Evolutionary conservation across 2,888 invertebrate genomes (phyloP), one percentile per base, ranked within the genome.

Genomic region (Spisula solida): DNA sequence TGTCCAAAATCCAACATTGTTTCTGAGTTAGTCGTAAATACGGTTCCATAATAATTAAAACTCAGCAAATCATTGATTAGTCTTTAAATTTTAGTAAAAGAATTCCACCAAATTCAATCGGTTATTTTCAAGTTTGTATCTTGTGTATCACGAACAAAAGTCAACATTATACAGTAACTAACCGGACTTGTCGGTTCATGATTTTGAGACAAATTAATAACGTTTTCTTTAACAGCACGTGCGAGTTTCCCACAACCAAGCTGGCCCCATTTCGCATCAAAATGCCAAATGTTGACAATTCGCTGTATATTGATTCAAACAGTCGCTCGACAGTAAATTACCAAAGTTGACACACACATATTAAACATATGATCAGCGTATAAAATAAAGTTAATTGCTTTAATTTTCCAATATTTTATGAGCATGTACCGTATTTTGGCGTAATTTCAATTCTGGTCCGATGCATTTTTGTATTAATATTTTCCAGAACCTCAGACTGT

Each of bases 231-330:
- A 6, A 8, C 14, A 29, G 6, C 75, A 31, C 16, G 34, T 31
- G 31, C 16, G 5, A 14, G 31, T 31, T 75, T 75, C 75, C 34
- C 31, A 75, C 16, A 34, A 31, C 75, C 31, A 31, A 34, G 4
- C 31, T 75, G 14, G 18, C 18, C 29, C 31, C 34, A 66, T 66
- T 12, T 20, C 60, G 6, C 75, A 75, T 75, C 31, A 75, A 75
- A 31, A 75, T 75, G 75, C 18, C 75, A 75, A 75, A 29, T 75
- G 31, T 75, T 75, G 75, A 31, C 75, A 31, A 31, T 34, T 31
- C 5, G 16, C 31, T 14, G 34, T 34, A 5, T 75, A 31, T 29
- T 1, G n/a, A 29, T 31, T 31, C n/a, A 70, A 60, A 31, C 70
- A 16, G 31, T 16, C 60, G 16, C 12, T 31, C 29, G 31, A 75